Base-by-base conservation (phyloP, 1,140 invertebrate species). In the Polypedilum vanderplanki region DNA sequence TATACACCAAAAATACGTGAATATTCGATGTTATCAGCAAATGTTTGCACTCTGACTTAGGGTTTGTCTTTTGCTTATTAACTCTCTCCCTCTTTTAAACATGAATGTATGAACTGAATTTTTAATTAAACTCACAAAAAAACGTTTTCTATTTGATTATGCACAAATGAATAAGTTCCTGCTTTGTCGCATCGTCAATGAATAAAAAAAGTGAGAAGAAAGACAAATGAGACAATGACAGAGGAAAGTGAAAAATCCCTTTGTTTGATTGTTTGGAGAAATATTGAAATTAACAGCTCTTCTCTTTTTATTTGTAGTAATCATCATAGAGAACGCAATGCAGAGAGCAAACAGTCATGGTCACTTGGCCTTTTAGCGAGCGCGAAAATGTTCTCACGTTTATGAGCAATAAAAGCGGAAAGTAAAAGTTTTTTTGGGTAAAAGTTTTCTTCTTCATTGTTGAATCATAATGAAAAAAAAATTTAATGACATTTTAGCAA, bases 21-120 rank as follows among this genome's bases (percentile, higher is more conserved):
- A 33, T 33, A 33, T 33, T 33, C 24, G 24, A 33, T 33, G 46
- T 57, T n/a, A 57, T 57, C 46, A 57, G 12, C 46, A 57, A 57
- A 57, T 57, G 46, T 57, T 57, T 57, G 46, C 46, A 57, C 46
- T 57, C n/a, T 57, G 46, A 57, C 46, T 57, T 57, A 57, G 46
- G 46, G 46, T n/a, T 57, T 57, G 46, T 57, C 46, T n/a, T 57
- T 57, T 57, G 12, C 46, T n/a, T n/a, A 57, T 57, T n/a, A 57
- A 57, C 12, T 57, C n/a, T 57, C 46, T 57, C n/a, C 15, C 46
- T 57, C 9, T 12, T 15, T 57, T 12, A 57, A 57, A 12, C 46
- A n/a, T 15, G 46, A 57, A 57, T 12, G n/a, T 12, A n/a, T 57
- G 46, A 57, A 57, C 46, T 57, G 46, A 57, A 57, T 57, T 57